A percentile compares a stretch with the other conserved stretches of the same genome.
Conservation (phyloP, 2,888 invertebrate species). For the Diogma glabrata region DNA sequence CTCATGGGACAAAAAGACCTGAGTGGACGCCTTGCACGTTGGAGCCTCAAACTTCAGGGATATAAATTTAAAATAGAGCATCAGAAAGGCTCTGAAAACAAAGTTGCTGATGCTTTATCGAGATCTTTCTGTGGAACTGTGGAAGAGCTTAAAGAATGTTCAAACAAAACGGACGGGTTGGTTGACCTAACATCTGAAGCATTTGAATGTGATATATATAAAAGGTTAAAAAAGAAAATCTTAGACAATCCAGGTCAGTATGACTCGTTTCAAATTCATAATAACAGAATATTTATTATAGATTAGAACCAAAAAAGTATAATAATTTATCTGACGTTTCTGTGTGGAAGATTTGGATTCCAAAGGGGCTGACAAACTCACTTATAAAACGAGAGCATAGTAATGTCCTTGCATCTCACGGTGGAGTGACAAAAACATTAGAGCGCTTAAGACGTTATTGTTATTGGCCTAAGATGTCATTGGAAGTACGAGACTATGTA, state of each 20-base stretch:
- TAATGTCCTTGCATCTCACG: not conserved
- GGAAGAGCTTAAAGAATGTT: not conserved
- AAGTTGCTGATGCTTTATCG: not conserved
- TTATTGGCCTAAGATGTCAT: constrained; percentile 17
- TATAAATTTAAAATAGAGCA: not conserved
- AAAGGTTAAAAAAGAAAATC: not conserved
- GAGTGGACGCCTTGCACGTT: not conserved
- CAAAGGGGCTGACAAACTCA: not conserved
- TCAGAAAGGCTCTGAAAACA: not conserved
- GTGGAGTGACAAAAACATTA: too few relatives aligned
- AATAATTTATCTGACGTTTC: too few relatives aligned
- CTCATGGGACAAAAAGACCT: not conserved
- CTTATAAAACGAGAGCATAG: not conserved
- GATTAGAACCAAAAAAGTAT: not conserved
- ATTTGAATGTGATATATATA: not conserved
- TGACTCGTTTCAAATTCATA: not conserved
- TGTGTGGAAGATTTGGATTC: constrained; percentile 1
- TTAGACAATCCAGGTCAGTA: not conserved
- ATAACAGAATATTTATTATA: not conserved
- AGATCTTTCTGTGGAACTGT: not conserved
- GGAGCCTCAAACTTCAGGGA: not conserved
- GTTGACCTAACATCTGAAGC: not conserved
- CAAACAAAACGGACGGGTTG: not conserved
- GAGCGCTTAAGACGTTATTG: too few relatives aligned
- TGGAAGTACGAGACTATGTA: constrained; percentile 12